phyloP scores from a whole-genome alignment of 1,140 invertebrate genomes.

The Brachionus paranguensis region DNA sequence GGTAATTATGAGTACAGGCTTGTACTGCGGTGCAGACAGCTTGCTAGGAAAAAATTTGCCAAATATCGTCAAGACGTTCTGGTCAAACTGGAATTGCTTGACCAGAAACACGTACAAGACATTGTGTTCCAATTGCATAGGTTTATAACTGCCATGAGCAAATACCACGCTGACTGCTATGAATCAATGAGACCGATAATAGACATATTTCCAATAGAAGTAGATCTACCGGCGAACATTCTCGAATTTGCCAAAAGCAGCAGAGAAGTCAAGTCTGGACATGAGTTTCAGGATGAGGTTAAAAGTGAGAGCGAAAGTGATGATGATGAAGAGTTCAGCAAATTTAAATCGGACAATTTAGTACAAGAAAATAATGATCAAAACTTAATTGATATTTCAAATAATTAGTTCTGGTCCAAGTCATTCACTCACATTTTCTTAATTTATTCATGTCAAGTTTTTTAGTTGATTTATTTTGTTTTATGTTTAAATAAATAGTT shows the following conservation, averaged over 20 bases:
- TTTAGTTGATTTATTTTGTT: not conserved
- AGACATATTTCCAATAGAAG: conserved; percentile 86
- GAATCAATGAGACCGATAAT: conserved; percentile 65
- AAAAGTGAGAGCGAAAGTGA: not conserved
- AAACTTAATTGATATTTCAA: conserved; percentile 31
- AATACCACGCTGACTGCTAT: conserved; percentile 64
- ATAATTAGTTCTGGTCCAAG: not conserved
- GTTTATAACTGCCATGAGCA: conserved; percentile 71
- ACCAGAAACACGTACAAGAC: conserved; percentile 92
- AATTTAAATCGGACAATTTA: not conserved
- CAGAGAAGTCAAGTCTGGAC: not conserved
- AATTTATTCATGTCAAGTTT: not conserved
- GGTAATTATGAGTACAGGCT: conserved; percentile 98
- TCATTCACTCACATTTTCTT: not conserved
- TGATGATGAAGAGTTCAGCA: not conserved
- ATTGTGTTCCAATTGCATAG: conserved; percentile 75
- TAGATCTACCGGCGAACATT: conserved; percentile 64
- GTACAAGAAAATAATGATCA: not conserved
- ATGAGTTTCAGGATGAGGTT: not conserved
- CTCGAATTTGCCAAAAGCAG: not conserved
- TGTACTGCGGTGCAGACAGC: conserved; percentile 85
- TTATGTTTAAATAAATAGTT: not conserved
- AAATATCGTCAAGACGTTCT: conserved; percentile 85
- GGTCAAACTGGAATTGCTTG: conserved; percentile 89
- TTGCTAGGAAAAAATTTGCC: conserved; percentile 81